Evolutionary conservation across 1,140 invertebrate species (phyloP), one percentile per base, ranked within the genome.

Genomic region (Anoplophora glabripennis): DNA sequence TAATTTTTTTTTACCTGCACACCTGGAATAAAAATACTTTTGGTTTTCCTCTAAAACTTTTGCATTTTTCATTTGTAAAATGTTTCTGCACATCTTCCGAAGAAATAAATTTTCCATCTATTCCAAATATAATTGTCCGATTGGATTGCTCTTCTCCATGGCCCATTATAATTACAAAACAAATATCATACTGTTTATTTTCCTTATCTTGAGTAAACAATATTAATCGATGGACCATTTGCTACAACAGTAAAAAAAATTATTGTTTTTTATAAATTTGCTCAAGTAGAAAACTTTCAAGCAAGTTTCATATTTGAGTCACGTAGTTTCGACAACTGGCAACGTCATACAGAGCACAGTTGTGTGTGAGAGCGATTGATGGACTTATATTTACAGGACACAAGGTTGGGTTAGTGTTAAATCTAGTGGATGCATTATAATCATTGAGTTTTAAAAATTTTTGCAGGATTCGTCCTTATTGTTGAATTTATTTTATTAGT

Each of bases 1-100:
- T 3, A 46, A 52, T 47, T 2, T 48, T 18, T 12, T 58, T 9
- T 35, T 64, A 65, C 38, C 67, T 63, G 41, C 89, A 91, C 41
- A 83, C 80, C 72, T 90, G 89, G 67, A 89, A 89, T 35, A 92
- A 83, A 61, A 91, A 88, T 53, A 91, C 79, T 75, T 92, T 92
- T 41, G 89, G 89, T 66, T 89, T 87, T 28, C 79, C 77, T 0
- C 73, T 67, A 15, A 91, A 76, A 54, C 76, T 59, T 1, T 80
- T 79, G 68, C 87, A 86, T 48, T 80, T 79, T n/a, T 76, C 66
- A 57, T 86, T 81, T 37, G 82, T 83, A 66, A 92, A 90, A 59
- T 78, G 78, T n/a, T 81, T 70, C 1, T 84, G 70, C 42, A 89
- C 80, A 34, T 79, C 76, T 18, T 46, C 35, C 1, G 77, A 72